phyloP scores from a whole-genome alignment of 2,113 vertebrate genomes.

The Odocoileus virginianus region DNA sequence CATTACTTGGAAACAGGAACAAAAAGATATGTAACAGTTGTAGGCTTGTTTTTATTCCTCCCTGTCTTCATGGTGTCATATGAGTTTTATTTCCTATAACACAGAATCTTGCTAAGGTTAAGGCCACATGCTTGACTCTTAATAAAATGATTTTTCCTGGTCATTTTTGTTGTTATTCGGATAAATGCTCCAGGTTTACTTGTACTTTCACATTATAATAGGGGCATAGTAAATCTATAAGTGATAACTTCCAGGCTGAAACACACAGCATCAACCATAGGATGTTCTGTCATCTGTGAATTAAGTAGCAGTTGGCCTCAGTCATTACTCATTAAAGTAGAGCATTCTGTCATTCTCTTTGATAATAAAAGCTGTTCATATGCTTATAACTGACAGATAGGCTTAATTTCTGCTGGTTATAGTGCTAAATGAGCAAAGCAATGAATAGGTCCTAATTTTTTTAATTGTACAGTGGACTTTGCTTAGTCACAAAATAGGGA shows the following conservation, averaged over 20 bases:
- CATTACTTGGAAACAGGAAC: constrained; percentile 29
- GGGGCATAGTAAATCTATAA: constrained; percentile 51
- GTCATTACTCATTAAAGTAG: constrained; percentile 71
- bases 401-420: constrained; percentile 73
- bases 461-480: not conserved
- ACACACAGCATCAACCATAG: constrained; percentile 70
- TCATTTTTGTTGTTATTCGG: constrained; percentile 53
- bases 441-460: not conserved
- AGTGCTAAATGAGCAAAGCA: constrained; percentile 61
- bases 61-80: not conserved
- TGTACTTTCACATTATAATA: constrained; percentile 40
- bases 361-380: constrained; percentile 75
- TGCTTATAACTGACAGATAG: constrained; percentile 73
- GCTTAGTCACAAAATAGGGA: not conserved
- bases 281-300: constrained; percentile 77
- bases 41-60: constrained; percentile 9
- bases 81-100: constrained; percentile 10
- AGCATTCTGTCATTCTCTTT: constrained; percentile 78
- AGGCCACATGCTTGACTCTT: not conserved
- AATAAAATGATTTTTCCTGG: not conserved
- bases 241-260: constrained; percentile 71
- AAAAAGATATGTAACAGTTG: not conserved
- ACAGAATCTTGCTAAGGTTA: not conserved
- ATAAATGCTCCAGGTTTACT: constrained; percentile 46
- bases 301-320: constrained; percentile 76